A percentile compares a stretch with the other conserved stretches of the same genome.
Evolutionary conservation across 2,797 vertebrate genomes (phyloP).

Genomic region (Nothura maculosa): DNA sequence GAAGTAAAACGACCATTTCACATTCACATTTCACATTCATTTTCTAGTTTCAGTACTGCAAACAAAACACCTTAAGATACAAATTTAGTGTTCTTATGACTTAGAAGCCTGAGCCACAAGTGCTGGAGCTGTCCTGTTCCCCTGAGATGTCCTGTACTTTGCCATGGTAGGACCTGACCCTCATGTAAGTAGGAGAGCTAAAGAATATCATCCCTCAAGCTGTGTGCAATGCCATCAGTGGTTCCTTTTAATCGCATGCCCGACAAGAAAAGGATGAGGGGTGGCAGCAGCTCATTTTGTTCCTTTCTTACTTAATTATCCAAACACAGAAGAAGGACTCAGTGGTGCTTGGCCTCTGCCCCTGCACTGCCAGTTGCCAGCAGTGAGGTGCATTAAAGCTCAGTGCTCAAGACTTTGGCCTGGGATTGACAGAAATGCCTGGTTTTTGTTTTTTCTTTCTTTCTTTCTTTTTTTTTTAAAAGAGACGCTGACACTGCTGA

Average conservation of each 20-base stretch:
- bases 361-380: not conserved
- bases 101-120: not conserved
- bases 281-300: not conserved
- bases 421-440: not conserved
- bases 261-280: not conserved
- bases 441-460: too few relatives aligned
- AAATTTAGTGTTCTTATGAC: not conserved
- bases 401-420: not conserved
- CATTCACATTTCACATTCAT: too few relatives aligned
- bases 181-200: rapidly evolving
- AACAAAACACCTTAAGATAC: rapidly evolving
- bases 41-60: not conserved
- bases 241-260: not conserved
- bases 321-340: not conserved
- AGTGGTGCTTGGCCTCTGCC: not conserved
- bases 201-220: not conserved
- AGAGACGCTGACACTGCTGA: not conserved
- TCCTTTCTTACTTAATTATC: not conserved
- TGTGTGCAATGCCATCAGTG: not conserved
- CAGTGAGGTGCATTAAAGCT: not conserved
- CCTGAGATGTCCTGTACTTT: not conserved
- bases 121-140: not conserved
- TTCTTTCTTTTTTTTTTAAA: not conserved
- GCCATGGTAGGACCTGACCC: rapidly evolving
- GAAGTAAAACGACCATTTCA: not conserved